These are phyloP conservation scores for Conus betulinus DNA, from an alignment of 1,140 invertebrate genomes.

Conservation along the genomic window DNA sequence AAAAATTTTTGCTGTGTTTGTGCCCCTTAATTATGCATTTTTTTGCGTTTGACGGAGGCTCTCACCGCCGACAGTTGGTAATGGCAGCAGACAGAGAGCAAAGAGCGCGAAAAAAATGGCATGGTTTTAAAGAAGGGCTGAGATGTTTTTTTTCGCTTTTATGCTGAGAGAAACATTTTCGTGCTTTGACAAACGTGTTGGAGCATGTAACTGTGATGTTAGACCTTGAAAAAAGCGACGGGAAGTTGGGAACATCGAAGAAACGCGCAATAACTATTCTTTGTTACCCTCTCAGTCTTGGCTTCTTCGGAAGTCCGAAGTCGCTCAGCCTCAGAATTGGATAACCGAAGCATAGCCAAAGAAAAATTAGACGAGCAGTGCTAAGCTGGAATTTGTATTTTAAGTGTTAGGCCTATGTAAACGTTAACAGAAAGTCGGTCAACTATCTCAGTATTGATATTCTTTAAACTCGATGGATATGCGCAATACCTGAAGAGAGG, in stretches of 20 bases:
- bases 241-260: background rate
- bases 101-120: slow-evolving; percentile 42
- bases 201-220: background rate
- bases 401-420: too few relatives aligned
- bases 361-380: too few relatives aligned
- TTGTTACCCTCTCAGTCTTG: background rate
- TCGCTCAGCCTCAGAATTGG: too few relatives aligned
- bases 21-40: slow-evolving; percentile 17
- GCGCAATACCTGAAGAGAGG: too few relatives aligned
- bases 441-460: too few relatives aligned
- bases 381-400: too few relatives aligned
- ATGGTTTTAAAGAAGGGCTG: slow-evolving; percentile 23
- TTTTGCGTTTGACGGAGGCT: background rate
- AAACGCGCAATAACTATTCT: slow-evolving; percentile 7
- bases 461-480: too few relatives aligned
- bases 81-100: slow-evolving; percentile 24
- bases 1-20: background rate
- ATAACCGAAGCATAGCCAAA: too few relatives aligned
- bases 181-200: background rate
- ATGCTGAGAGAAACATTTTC: background rate
- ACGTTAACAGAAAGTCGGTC: too few relatives aligned
- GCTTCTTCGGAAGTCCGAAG: too few relatives aligned
- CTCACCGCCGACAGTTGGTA: background rate
- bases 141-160: slow-evolving; percentile 29
- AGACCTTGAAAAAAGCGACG: slow-evolving; percentile 26